Conservation (phyloP, 2,797 vertebrate species). For the Pseudopleuronectes americanus region DNA sequence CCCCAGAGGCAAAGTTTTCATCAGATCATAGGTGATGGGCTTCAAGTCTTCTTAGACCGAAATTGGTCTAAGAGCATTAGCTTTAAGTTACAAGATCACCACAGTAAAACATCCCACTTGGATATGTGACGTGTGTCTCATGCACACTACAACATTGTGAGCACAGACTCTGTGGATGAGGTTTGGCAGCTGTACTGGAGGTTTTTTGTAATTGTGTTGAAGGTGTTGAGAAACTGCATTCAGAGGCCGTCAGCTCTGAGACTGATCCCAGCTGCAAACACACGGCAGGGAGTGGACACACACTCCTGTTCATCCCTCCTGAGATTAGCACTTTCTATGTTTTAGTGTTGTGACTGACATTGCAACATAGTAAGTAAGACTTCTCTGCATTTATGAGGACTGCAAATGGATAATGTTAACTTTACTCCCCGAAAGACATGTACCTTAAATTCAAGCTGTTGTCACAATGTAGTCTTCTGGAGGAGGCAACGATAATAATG, state of each 20-base stretch:
- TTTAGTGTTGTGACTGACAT: constrained; percentile 15
- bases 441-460: not conserved
- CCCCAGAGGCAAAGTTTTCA: too few species aligned
- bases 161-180: constrained; percentile 4
- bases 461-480: not conserved
- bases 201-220: constrained; percentile 73
- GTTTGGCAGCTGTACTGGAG: constrained; percentile 38
- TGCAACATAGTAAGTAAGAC: constrained; percentile 4
- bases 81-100: too few species aligned
- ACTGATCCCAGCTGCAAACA: constrained; percentile 53
- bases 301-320: constrained; percentile 40
- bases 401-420: not conserved
- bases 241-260: constrained; percentile 43
- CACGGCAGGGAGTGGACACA: constrained; percentile 59
- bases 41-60: too few species aligned
- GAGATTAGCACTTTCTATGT: constrained; percentile 38
- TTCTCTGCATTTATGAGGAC: not conserved
- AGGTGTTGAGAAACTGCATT: constrained; percentile 57
- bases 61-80: too few species aligned
- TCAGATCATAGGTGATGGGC: too few species aligned
- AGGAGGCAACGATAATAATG: constrained; percentile 1
- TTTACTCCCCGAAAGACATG: not conserved
- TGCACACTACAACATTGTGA: too few species aligned
- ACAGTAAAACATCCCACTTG: too few species aligned
- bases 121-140: too few species aligned